Evolutionary conservation across 1,140 invertebrate species (phyloP), one percentile per base, ranked within the genome.

Genomic region (Sycophila sp.): DNA sequence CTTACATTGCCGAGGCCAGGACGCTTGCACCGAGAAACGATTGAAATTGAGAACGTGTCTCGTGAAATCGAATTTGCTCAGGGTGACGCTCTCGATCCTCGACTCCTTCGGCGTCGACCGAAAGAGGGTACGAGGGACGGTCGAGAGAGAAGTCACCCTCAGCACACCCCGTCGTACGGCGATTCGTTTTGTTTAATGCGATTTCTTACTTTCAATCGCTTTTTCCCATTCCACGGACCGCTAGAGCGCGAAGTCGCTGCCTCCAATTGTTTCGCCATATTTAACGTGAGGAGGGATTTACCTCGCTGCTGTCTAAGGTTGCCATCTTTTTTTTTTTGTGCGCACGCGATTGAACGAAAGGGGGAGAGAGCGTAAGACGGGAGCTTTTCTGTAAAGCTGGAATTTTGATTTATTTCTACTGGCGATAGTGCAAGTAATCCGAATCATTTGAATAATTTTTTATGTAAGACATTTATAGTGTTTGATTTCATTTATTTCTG

Each of bases 41-140:
- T 65, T 65, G 63, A 55, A 65, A 65, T 65, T 55, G 47, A 65
- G 49, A 55, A 55, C 49, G 49, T 55, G 49, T 55, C 34, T 49
- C 22, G 34, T 19, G 63, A 55, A 65, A 65, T 65, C 63, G 49
- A 65, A 51, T 51, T 64, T 38, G 62, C 53, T 47, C 7, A 19
- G 28, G n/a, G n/a, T n/a, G n/a, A 56, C 8, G 10, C 30, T n/a
- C 53, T 28, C 38, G 38, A 40, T 40, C 38, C 38, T 49, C 13
- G n/a, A 13, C 6, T 7, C n/a, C 8, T n/a, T 45, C n/a, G 42
- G 42, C n/a, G n/a, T n/a, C n/a, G n/a, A n/a, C n/a, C n/a, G 5
- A 22, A 13, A 49, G 45, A 49, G 13, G 22, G 4, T 3, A 49
- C 42, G n/a, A 17, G 42, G n/a, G 10, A 17, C 42, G n/a, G 7